Evolutionary conservation across 2,888 invertebrate species (phyloP), one percentile per base, ranked within the genome.

Genomic region (Gasteruption jaculator): DNA sequence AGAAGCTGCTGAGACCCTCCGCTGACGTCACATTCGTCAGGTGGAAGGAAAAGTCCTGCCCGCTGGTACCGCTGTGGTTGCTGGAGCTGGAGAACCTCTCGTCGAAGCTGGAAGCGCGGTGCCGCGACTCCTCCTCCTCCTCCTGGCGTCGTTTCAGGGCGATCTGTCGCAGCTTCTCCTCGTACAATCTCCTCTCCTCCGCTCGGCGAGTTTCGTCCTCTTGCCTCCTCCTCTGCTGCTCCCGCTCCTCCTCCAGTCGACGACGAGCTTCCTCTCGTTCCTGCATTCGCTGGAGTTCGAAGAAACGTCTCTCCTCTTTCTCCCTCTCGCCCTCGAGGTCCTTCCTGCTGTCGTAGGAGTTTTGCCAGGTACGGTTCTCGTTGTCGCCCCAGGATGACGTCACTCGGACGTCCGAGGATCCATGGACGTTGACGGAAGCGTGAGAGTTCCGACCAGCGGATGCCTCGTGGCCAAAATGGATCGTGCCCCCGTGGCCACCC

Each of bases 1-100:
- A 57, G 7, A 67, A 46, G 8, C 52, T 53, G 2, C 60, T 54
- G 1, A 57, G 27, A 16, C 65, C 65, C 22, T 57, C 45, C 1
- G 46, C 35, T 0, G 63, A 57, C 3, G 49, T 59, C 4, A 59
- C 41, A 40, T 61, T 61, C n/a, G n/a, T 33, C 18, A 54, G 11
- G n/a, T 44, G 49, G 20, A 58, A 44, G 5, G 53, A 50, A 15
- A 63, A 39, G 7, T 60, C n/a, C n/a, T n/a, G n/a, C n/a, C n/a
- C 60, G 2, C 50, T 37, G 3, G 43, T 42, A 3, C 51, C 50
- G 5, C 46, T 54, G 3, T 61, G 58, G 20, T 63, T 62, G 5
- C 63, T n/a, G n/a, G n/a, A n/a, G n/a, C n/a, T n/a, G n/a, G n/a
- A n/a, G n/a, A n/a, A n/a, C n/a, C n/a, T 53, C 6, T 49, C 45